A percentile compares a stretch with the other conserved stretches of the same genome.
Conservation (phyloP, 2,797 vertebrate species). For the Cygnus olor region DNA sequence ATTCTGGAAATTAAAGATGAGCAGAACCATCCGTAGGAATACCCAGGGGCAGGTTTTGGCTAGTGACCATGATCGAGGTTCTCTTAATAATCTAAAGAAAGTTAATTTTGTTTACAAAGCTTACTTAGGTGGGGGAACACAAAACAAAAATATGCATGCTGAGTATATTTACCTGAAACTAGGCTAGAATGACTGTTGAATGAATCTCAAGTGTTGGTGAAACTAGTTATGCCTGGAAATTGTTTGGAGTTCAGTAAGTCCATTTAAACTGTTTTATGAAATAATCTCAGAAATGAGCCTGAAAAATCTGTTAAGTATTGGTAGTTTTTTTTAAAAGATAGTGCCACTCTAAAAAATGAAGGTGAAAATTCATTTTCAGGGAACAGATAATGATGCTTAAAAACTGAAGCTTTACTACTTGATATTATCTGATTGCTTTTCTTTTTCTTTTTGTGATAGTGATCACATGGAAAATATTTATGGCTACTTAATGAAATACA, state of each 20-base stretch:
- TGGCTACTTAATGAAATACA: slow-evolving; percentile 98
- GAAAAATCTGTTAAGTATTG: not conserved
- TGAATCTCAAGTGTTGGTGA: not conserved
- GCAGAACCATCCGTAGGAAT: not conserved
- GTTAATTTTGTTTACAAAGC: not conserved
- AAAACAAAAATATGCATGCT: not conserved
- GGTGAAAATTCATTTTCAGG: not conserved
- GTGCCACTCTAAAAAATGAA: slow-evolving; percentile 26
- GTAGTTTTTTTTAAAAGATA: not conserved
- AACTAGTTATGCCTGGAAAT: not conserved
- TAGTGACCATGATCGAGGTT: not conserved
- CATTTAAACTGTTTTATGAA: not conserved
- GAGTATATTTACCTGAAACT: not conserved
- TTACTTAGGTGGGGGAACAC: not conserved
- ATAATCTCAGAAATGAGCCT: not conserved
- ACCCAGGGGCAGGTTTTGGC: not conserved
- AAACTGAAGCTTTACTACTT: slow-evolving; percentile 7
- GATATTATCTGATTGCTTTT: slow-evolving; percentile 15
- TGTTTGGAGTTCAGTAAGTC: not conserved
- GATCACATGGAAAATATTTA: slow-evolving; percentile 98
- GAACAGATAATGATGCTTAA: not conserved
- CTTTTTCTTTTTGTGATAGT: slow-evolving; percentile 72
- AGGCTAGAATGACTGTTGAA: not conserved
- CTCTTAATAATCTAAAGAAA: not conserved
- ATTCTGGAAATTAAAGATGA: not conserved